Evolutionary conservation across 2,888 invertebrate species (phyloP), one percentile per base, ranked within the genome.

Genomic region (Sinhomidia bicolor): DNA sequence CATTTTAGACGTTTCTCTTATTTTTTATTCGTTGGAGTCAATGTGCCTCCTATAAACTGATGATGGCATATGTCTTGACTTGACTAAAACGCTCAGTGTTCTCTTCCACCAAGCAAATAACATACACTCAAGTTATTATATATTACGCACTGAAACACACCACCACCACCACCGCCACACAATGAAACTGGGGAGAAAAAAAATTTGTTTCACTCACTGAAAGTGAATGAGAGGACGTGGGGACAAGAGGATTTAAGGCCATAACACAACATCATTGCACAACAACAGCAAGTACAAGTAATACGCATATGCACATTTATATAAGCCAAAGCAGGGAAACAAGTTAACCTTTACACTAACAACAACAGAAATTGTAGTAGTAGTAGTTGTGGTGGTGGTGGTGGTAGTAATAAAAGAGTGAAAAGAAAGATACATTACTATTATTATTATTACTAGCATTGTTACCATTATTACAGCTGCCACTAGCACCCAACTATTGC

Each of bases 371-470:
- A 32, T n/a, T n/a, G n/a, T n/a, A n/a, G n/a, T n/a, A n/a, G n/a
- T n/a, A n/a, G n/a, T n/a, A n/a, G n/a, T n/a, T n/a, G n/a, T n/a
- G n/a, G n/a, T n/a, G n/a, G n/a, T n/a, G n/a, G n/a, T n/a, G n/a
- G n/a, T n/a, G n/a, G n/a, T n/a, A n/a, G n/a, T n/a, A 17, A 44
- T 44, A 57, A 29, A n/a, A 57, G 57, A 17, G 9, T 7, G 65
- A 65, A 65, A 32, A 44, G 71, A 41, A 44, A 44, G 41, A 71
- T 71, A 44, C 71, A 71, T 71, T 44, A 62, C 20, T 71, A 41
- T 71, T 71, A 71, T 44, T 71, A 44, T 68, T 68, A 44, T 29
- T 71, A 20, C 20, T 71, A 71, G 1, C 23, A 44, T 14, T 62
- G 10, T 17, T 65, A 7, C 47, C 23, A 47, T 26, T 26, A n/a